A percentile compares a stretch with the other conserved stretches of the same genome.
phyloP scores from a whole-genome alignment of 1,140 invertebrate genomes.

The Pseudomyrmex concolor region DNA sequence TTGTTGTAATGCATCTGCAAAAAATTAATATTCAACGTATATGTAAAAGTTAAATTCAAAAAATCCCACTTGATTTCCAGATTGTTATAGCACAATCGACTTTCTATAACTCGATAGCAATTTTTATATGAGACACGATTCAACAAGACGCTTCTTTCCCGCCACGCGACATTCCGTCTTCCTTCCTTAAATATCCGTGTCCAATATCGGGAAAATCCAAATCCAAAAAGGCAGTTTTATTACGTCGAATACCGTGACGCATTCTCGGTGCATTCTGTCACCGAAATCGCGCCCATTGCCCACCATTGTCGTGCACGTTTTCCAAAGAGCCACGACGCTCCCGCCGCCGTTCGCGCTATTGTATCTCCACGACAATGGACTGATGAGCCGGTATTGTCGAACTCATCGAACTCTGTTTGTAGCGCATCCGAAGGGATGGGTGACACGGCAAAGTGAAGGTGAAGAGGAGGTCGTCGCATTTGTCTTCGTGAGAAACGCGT shows the following conservation, averaged over 20 bases:
- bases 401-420: conserved; percentile 68
- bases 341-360: conserved; percentile 59
- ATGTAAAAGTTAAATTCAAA: not conserved
- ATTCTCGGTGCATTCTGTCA: conserved; percentile 38
- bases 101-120: conserved; percentile 37
- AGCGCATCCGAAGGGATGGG: conserved; percentile 23
- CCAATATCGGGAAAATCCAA: conserved; percentile 27
- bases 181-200: conserved; percentile 12
- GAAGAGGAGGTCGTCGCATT: not conserved
- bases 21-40: not conserved
- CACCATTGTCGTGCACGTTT: conserved; percentile 69
- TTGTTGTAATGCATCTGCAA: not conserved
- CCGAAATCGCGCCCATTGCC: conserved; percentile 48
- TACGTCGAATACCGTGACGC: conserved; percentile 6
- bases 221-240: not conserved
- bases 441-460: conserved; percentile 17
- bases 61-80: not conserved
- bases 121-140: not conserved
- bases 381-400: conserved; percentile 75
- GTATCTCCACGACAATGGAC: conserved; percentile 72
- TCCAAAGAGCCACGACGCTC: conserved; percentile 31
- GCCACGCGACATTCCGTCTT: not conserved
- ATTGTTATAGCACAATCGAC: conserved; percentile 6
- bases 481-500: not conserved
- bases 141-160: conserved; percentile 6